Base-by-base conservation (phyloP, 2,797 vertebrate species). In the Crenichthys baileyi region DNA sequence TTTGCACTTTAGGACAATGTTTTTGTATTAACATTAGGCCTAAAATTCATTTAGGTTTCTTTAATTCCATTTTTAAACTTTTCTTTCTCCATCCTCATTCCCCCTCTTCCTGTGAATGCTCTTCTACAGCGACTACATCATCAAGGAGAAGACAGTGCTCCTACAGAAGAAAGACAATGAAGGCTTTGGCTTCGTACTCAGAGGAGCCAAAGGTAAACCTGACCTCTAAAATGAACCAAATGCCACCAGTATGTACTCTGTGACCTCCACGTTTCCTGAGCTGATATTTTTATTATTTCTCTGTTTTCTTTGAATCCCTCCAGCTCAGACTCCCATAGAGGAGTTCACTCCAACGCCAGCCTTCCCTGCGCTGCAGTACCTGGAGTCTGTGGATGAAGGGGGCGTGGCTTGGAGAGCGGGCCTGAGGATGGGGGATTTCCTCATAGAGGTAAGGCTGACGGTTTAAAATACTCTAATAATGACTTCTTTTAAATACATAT, bases 161-260 rank as follows among this genome's bases (percentile, higher is more conserved):
- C 95, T 98, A 88, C 97, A 98, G 96, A 98, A 98, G 95, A 97
- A 97, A 93, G 97, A 98, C 95, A 98, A 97, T 90, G 97, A 98
- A 91, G 97, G 97, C 76, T 98, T 98, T 80, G 97, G 97, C 88
- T 98, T 98, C 93, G 97, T 98, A 90, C 96, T 98, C 80, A 93
- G 97, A 83, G 97, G 97, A 91, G 97, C 97, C 88, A 98, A 98
- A 97, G 97, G 97, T 98, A 95, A 97, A 95, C 71, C 3, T 68
- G 46, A 29, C 75, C 74, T 76, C 39, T 58, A 65, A 76, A 72
- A 78, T 72, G 60, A 24, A 73, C 44, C 55, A 74, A 13, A 8
- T 26, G 26, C 26, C 3, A 24, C 8, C 48, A 24, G 48, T 4
- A 20, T 36, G 8, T 20, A 0, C 31, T 65, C 36, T 41, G 63